Evolutionary conservation across 2,888 invertebrate species (phyloP), one percentile per base, ranked within the genome.

Genomic region (Gastrophysa polygoni): DNA sequence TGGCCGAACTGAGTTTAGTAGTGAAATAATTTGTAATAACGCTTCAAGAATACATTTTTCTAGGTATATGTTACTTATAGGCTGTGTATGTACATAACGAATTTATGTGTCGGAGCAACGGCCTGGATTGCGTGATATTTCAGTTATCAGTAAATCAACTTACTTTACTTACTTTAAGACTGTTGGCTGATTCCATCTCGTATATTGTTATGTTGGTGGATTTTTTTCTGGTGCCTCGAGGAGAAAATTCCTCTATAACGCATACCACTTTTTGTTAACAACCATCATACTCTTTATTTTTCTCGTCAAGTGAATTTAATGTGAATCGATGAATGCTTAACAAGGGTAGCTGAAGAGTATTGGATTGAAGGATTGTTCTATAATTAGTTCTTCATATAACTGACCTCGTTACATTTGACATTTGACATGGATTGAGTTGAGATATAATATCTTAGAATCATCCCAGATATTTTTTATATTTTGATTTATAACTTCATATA

Each of bases 21-120:
- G 2, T 38, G n/a, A 14, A 38, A 38, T 24, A 24, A 5, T 24
- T 24, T 3, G 3, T 7, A 24, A 5, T 24, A 7, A 24, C 3
- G 24, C 24, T 24, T 24, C 7, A 7, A 24, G 4, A 24, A n/a
- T n/a, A 24, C 24, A 38, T n/a, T 38, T 8, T 14, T 38, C 1
- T 4, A 67, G 68, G 67, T 71, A 67, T 72, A 78, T 75, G 76
- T 78, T 76, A 78, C 75, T 76, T 79, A 79, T 80, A 79, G 80
- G 80, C 80, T 81, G 80, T 81, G 80, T 80, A 77, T 81, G 80
- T 81, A 81, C 68, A 80, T 80, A 80, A 69, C 66, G 62, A 65
- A 67, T 61, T 69, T 56, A 65, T 69, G 75, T 74, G 75, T 77
- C 77, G 67, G 77, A 79, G 79, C 80, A 79, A 77, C 78, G 73